phyloP scores from a whole-genome alignment of 2,113 vertebrate species.

The Indicator indicator region DNA sequence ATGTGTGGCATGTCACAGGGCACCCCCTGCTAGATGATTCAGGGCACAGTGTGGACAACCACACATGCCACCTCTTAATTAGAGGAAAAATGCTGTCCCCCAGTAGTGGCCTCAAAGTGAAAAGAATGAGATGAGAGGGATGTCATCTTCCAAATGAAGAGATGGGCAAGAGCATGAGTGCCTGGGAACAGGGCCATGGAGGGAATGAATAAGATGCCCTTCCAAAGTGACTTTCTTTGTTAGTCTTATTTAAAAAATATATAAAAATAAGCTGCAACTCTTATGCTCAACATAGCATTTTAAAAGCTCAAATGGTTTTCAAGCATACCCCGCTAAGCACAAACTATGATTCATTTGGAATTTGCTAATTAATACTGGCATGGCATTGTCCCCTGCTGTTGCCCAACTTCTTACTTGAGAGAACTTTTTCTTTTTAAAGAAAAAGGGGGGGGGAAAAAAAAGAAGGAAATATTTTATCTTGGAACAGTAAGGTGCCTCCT shows the following conservation, averaged over 20 bases:
- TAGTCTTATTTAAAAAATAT: neutral
- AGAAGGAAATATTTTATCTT: slow-evolving; percentile 35
- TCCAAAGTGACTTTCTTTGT: slow-evolving; percentile 12
- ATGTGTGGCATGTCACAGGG: neutral
- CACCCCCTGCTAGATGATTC: neutral
- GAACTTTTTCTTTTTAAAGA: slow-evolving; percentile 32
- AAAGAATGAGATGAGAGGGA: neutral
- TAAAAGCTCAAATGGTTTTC: slow-evolving; percentile 24
- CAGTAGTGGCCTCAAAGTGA: neutral
- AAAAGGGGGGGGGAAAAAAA: neutral
- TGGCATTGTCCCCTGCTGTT: slow-evolving; percentile 46
- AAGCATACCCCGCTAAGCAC: slow-evolving; percentile 25
- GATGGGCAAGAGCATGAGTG: slow-evolving; percentile 9
- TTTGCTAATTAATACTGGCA: slow-evolving; percentile 67
- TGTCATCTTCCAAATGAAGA: neutral
- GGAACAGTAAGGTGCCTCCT: slow-evolving; percentile 48
- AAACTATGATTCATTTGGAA: slow-evolving; percentile 54
- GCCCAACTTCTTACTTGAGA: slow-evolving; percentile 52
- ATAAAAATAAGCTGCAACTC: neutral
- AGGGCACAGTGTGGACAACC: neutral
- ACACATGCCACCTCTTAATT: neutral
- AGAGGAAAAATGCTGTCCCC: neutral
- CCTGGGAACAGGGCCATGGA: slow-evolving; percentile 22
- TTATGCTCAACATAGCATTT: slow-evolving; percentile 1
- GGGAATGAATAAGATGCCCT: neutral